Evolutionary conservation across 1,140 invertebrate genomes (phyloP).

Genomic region (Drosophila aff.): DNA sequence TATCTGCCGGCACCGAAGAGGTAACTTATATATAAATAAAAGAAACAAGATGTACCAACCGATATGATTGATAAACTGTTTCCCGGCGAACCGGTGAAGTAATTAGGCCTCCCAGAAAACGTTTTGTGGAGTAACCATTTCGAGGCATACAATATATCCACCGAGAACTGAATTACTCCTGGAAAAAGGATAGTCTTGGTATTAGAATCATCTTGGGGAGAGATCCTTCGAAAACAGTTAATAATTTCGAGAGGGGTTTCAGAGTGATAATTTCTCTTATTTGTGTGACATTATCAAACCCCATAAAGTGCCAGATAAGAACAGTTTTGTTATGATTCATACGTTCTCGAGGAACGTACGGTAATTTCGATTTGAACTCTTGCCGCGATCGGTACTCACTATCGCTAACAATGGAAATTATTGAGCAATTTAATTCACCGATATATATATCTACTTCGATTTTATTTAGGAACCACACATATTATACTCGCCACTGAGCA

Average conservation of each 20-base stretch:
- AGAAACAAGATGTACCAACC: background rate
- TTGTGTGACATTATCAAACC: background rate
- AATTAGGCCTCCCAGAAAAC: too few relatives aligned
- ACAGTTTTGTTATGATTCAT: background rate
- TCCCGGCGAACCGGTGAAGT: too few relatives aligned
- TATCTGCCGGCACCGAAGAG: background rate
- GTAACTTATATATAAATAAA: too few relatives aligned
- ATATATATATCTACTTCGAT: constrained; percentile 64
- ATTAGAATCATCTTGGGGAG: background rate
- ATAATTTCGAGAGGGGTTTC: background rate
- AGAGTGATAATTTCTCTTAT: background rate
- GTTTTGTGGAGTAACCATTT: background rate
- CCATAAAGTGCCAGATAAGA: background rate
- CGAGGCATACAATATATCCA: too few relatives aligned
- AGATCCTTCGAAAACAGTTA: background rate
- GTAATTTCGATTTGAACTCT: too few relatives aligned
- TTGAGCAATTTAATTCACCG: too few relatives aligned
- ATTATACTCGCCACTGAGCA: constrained; percentile 45
- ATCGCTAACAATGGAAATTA: too few relatives aligned
- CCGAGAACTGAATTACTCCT: background rate
- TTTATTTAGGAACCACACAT: constrained; percentile 68
- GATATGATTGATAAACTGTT: too few relatives aligned
- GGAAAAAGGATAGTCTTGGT: background rate
- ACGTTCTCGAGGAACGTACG: too few relatives aligned
- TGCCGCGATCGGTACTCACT: too few relatives aligned